Evolutionary conservation across 2,797 vertebrate species (phyloP).

Genomic region (Coregonus sp.): DNA sequence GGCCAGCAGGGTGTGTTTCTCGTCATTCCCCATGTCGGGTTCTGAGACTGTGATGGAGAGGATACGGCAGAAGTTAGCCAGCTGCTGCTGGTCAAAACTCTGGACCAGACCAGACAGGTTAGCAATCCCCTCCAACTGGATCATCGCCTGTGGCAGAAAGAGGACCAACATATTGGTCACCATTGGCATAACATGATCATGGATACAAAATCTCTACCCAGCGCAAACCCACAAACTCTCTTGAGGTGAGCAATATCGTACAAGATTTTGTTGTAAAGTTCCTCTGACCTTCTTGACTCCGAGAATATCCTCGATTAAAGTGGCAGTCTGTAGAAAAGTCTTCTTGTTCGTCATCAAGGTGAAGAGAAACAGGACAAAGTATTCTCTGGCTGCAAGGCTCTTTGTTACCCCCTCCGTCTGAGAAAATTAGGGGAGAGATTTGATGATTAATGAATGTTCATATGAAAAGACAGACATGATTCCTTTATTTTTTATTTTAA

Average conservation of each 20-base stretch:
- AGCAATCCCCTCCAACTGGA: conserved; percentile 95
- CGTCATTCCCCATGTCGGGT: conserved; percentile 92
- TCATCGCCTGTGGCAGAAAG: conserved; percentile 84
- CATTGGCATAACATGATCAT: background rate
- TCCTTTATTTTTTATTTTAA: background rate
- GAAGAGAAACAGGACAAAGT: conserved; percentile 97
- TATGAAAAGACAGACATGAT: background rate
- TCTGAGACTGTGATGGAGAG: conserved; percentile 98
- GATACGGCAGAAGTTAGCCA: conserved; percentile 98
- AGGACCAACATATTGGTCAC: background rate
- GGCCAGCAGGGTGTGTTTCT: conserved; percentile 96
- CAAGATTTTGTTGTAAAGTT: conserved; percentile 7
- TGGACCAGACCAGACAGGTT: conserved; percentile 91
- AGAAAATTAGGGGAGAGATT: conserved; percentile 23
- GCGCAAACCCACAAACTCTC: background rate
- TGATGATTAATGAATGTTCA: background rate
- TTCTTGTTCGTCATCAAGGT: conserved; percentile 98
- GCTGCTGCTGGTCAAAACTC: conserved; percentile 97
- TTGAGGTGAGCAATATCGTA: background rate
- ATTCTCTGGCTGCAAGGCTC: conserved; percentile 90
- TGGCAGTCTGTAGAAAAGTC: conserved; percentile 96
- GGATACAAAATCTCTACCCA: background rate
- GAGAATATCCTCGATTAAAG: conserved; percentile 96
- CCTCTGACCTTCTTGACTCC: conserved; percentile 92
- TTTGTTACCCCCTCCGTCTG: conserved; percentile 94